phyloP scores from a whole-genome alignment of 30 jellyfish, hydroid and myxozoan species.

The Rhopilema esculentum region DNA sequence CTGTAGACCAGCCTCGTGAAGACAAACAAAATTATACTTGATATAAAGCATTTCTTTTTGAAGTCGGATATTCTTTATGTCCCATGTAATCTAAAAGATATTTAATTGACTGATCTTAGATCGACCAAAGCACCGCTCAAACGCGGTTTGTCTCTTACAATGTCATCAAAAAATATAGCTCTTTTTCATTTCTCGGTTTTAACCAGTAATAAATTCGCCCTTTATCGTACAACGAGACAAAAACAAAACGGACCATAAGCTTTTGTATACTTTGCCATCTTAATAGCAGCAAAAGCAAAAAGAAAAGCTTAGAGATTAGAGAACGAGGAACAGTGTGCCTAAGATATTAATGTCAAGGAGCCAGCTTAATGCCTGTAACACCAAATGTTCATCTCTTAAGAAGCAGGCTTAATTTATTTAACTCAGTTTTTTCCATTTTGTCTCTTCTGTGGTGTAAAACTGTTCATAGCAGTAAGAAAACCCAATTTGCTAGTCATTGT shows the following conservation, averaged over 20 bases:
- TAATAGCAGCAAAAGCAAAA: background rate
- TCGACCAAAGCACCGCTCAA: background rate
- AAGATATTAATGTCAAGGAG: background rate
- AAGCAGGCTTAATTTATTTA: background rate
- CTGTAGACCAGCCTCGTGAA: background rate
- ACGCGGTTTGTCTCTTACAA: background rate
- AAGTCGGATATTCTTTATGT: background rate
- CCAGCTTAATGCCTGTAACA: background rate
- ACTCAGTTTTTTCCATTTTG: background rate
- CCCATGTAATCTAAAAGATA: background rate
- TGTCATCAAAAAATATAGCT: background rate
- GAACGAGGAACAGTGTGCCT: background rate
- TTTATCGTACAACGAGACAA: background rate
- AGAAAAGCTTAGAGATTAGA: background rate
- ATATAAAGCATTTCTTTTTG: background rate
- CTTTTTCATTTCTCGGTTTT: background rate
- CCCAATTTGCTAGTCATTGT: background rate
- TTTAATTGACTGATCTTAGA: background rate
- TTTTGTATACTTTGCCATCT: background rate
- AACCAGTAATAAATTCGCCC: background rate
- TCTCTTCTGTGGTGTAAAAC: background rate
- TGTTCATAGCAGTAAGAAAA: background rate
- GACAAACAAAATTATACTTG: background rate
- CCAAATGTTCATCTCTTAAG: background rate
- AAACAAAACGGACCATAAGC: background rate